A percentile compares a stretch with the other conserved stretches of the same genome.
phyloP scores from a whole-genome alignment of 2,888 invertebrate species.

The Macropis europaea region DNA sequence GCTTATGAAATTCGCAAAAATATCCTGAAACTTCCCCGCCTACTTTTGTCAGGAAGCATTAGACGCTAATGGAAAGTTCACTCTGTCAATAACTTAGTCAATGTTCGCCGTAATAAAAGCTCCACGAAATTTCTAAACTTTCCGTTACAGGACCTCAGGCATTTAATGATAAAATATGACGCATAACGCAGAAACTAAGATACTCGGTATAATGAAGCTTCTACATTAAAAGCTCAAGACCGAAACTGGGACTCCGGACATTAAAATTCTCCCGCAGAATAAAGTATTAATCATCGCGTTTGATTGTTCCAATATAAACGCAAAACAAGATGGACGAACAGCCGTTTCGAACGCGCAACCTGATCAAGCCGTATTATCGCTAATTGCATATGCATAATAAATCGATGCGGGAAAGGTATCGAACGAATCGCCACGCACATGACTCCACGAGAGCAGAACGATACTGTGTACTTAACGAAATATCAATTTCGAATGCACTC shows the following conservation, averaged over 20 bases:
- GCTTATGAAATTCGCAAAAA: conserved; percentile 3
- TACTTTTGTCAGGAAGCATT: background rate
- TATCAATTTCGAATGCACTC: background rate
- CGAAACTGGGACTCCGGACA: background rate
- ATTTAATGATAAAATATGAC: background rate
- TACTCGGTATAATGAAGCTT: conserved; percentile 1
- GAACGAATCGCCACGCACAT: background rate
- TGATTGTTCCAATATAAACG: conserved; percentile 1
- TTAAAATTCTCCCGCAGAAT: background rate
- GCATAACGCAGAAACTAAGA: background rate
- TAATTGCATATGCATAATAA: conserved; percentile 32
- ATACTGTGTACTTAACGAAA: conserved; percentile 13
- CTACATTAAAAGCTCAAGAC: conserved; percentile 1
- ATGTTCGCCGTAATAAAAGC: background rate
- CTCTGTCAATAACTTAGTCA: background rate
- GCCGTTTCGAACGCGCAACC: background rate
- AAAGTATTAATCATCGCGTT: conserved; percentile 17
- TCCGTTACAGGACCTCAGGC: too few species aligned
- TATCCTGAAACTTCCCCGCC: conserved; percentile 1
- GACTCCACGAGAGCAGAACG: conserved; percentile 2
- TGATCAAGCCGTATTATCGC: conserved; percentile 15
- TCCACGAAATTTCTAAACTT: background rate
- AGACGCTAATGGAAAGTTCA: background rate
- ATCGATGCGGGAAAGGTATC: background rate
- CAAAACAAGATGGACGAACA: background rate